Conservation (phyloP, 2,888 invertebrate species). For the Sphaerophoria taeniata region DNA sequence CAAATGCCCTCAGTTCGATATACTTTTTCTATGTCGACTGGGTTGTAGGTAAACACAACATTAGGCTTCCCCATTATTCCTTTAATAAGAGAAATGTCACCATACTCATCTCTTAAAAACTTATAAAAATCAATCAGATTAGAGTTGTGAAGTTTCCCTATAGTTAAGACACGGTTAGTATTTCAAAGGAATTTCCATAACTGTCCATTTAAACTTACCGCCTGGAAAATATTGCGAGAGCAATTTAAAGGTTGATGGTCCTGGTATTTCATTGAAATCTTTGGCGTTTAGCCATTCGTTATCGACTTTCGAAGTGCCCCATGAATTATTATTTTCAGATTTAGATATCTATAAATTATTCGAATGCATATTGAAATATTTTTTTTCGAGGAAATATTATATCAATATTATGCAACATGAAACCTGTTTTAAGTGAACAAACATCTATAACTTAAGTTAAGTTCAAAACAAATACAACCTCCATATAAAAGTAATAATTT, state of each 20-base stretch:
- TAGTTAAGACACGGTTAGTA: too few relatives aligned
- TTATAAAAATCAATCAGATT: constrained; percentile 78
- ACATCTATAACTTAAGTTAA: too few relatives aligned
- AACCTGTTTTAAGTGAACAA: too few relatives aligned
- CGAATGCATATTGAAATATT: background rate
- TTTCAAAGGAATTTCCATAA: background rate
- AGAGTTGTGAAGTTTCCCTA: constrained; percentile 77
- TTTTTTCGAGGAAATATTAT: too few relatives aligned
- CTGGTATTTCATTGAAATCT: constrained; percentile 77
- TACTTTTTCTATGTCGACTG: constrained; percentile 83
- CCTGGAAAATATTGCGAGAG: constrained; percentile 78
- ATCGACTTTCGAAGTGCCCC: constrained; percentile 48
- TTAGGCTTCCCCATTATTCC: constrained; percentile 80
- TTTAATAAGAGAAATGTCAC: constrained; percentile 82
- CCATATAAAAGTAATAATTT: too few relatives aligned
- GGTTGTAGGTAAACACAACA: constrained; percentile 83
- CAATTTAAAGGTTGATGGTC: constrained; percentile 76
- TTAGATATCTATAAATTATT: background rate
- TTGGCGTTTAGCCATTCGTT: constrained; percentile 78
- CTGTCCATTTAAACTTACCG: constrained; percentile 72
- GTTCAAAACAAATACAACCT: too few relatives aligned
- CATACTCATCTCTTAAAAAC: constrained; percentile 79
- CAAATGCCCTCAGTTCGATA: constrained; percentile 83
- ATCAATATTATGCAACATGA: too few relatives aligned
- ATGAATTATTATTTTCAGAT: background rate